phyloP scores from a whole-genome alignment of 2,797 vertebrate genomes.

The Phrynocephalus guinanensis region DNA sequence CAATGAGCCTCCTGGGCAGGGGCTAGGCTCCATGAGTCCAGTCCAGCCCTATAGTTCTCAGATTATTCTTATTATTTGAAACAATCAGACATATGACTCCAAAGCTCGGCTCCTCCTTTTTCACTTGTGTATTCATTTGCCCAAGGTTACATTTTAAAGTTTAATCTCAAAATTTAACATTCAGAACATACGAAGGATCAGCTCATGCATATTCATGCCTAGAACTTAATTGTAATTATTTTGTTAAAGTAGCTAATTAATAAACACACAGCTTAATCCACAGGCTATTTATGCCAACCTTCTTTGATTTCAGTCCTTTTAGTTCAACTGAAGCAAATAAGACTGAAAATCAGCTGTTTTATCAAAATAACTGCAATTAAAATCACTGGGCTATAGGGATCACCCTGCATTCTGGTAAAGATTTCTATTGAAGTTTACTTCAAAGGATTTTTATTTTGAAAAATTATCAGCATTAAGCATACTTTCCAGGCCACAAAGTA shows the following conservation, averaged over 20 bases:
- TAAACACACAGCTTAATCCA: conserved; percentile 36
- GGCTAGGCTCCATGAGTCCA: too few relatives aligned
- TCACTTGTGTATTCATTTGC: not conserved
- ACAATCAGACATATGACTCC: not conserved
- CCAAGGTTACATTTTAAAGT: conserved; percentile 45
- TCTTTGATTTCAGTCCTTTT: conserved; percentile 4
- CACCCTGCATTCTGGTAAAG: conserved; percentile 37
- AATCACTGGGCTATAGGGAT: conserved; percentile 2
- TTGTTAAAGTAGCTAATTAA: conserved; percentile 63
- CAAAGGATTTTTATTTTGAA: conserved; percentile 57
- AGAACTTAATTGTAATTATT: conserved; percentile 54
- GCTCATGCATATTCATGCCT: conserved; percentile 37
- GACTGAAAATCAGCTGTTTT: conserved; percentile 23
- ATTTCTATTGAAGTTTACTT: conserved; percentile 71
- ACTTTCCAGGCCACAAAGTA: conserved; percentile 68
- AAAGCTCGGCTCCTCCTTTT: not conserved
- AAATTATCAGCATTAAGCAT: conserved; percentile 66
- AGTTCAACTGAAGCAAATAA: conserved; percentile 2
- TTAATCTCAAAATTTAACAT: conserved; percentile 33
- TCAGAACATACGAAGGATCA: not conserved
- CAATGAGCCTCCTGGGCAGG: too few relatives aligned
- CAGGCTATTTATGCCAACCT: not conserved
- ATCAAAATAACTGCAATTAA: conserved; percentile 30
- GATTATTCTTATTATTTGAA: not conserved
- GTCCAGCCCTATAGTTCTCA: too few relatives aligned